Evolutionary conservation across 1,140 invertebrate genomes (phyloP), one percentile per base, ranked within the genome.

Genomic region (Protaetia brevitarsis): DNA sequence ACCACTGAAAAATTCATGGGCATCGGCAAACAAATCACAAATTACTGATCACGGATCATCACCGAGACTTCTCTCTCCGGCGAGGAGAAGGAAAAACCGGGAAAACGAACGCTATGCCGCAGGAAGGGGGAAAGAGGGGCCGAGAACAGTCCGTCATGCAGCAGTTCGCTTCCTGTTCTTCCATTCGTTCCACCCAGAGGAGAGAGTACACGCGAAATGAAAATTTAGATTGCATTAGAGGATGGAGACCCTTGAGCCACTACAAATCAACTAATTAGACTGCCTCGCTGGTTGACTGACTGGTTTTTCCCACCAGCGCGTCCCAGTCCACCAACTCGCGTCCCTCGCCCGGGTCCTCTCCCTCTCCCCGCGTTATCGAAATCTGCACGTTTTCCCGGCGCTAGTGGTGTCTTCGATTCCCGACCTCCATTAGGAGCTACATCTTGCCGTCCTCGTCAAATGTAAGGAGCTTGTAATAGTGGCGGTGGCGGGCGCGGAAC

Each of bases 221-320:
- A 76, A 77, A 77, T 77, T 77, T 76, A 77, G 74, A 77, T 77
- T 77, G 73, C 76, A 75, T 77, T 75, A 74, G 72, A 74, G 73
- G 72, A 70, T 68, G 68, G 70, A 69, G 71, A 70, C 74, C 76
- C 73, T 76, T 70, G 69, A 75, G 72, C 73, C 73, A 74, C 76
- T 77, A 76, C 76, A 77, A 77, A 77, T 77, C 76, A 76, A 73
- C 76, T 77, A 77, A 77, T 77, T 77, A 77, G 72, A 68, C 69
- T 75, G 71, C 70, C 57, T 59, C 57, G 57, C 26, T 67, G 62
- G 68, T 68, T 72, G 62, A 66, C 65, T 66, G 65, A 56, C 65
- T 62, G 34, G 36, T 56, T 63, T 66, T 36, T 58, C 62, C 61
- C 64, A 23, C 41, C 57, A 31, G 10, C 31, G 21, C 26, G 34